phyloP scores from a whole-genome alignment of 2,888 invertebrate genomes.

The Drosophila melanocephala region DNA sequence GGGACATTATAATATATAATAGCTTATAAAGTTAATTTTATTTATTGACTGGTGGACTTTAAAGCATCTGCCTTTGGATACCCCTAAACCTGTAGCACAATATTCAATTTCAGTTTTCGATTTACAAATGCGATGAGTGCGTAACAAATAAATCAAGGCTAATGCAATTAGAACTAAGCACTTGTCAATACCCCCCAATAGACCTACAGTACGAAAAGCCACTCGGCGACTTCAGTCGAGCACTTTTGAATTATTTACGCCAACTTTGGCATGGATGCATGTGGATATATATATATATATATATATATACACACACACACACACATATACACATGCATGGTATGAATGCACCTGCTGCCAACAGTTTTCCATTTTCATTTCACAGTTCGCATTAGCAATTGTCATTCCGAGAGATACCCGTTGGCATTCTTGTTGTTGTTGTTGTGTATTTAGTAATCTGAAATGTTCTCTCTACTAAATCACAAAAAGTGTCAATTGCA shows the following conservation, averaged over 20 bases:
- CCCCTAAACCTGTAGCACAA: constrained; percentile 4
- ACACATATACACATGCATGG: background rate
- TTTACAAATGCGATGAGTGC: constrained; percentile 39
- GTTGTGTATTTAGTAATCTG: constrained; percentile 63
- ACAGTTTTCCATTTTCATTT: constrained; percentile 50
- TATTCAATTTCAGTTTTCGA: constrained; percentile 31
- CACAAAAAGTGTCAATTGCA: constrained; percentile 78
- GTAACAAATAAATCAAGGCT: constrained; percentile 64
- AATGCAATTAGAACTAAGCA: constrained; percentile 70
- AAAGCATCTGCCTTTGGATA: constrained; percentile 2
- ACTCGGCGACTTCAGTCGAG: constrained; percentile 41
- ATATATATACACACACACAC: background rate
- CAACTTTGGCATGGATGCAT: constrained; percentile 51
- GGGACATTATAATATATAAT: background rate
- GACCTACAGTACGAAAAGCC: constrained; percentile 10
- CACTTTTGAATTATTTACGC: constrained; percentile 73
- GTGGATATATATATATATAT: constrained; percentile 12
- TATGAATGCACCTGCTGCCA: constrained; percentile 56
- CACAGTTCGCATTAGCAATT: constrained; percentile 63
- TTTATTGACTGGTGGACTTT: background rate
- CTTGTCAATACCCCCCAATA: constrained; percentile 41
- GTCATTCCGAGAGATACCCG: constrained; percentile 44
- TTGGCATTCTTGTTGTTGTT: constrained; percentile 19
- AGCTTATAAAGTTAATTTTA: background rate
- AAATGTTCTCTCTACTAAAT: constrained; percentile 70